Evolutionary conservation across 1,140 invertebrate species (phyloP).

Genomic region (Xylocopa sonorina): DNA sequence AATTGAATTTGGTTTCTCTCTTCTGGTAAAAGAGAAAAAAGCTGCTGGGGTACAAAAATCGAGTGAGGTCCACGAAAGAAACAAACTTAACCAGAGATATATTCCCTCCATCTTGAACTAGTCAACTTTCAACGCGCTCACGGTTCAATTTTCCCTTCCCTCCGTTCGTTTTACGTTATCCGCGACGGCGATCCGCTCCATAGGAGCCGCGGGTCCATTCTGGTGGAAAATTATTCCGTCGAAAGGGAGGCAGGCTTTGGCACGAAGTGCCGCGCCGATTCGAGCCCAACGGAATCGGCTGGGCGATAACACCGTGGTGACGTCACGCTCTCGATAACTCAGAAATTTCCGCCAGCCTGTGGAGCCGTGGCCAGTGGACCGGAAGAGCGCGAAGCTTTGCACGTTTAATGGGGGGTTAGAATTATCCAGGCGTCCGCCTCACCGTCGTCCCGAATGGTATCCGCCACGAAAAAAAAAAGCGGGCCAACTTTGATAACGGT

Average conservation of each 20-base stretch:
- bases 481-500: no score
- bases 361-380: constrained; percentile 18
- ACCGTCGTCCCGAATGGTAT: constrained; percentile 12
- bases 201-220: constrained; percentile 28
- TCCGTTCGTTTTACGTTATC: background rate
- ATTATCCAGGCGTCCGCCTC: constrained; percentile 43
- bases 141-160: background rate
- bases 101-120: no score
- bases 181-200: background rate
- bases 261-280: background rate
- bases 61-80: no score
- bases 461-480: no score
- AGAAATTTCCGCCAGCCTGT: constrained; percentile 49
- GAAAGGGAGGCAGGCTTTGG: background rate
- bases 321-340: constrained; percentile 57
- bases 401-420: constrained; percentile 49
- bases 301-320: constrained; percentile 37
- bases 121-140: no score
- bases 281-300: constrained; percentile 44
- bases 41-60: no score
- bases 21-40: no score
- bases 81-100: no score
- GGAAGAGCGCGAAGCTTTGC: constrained; percentile 47
- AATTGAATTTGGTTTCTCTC: no score
- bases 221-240: constrained; percentile 64